Evolutionary conservation across 2,797 vertebrate species (phyloP).

Genomic region (Leuciscus waleckii): DNA sequence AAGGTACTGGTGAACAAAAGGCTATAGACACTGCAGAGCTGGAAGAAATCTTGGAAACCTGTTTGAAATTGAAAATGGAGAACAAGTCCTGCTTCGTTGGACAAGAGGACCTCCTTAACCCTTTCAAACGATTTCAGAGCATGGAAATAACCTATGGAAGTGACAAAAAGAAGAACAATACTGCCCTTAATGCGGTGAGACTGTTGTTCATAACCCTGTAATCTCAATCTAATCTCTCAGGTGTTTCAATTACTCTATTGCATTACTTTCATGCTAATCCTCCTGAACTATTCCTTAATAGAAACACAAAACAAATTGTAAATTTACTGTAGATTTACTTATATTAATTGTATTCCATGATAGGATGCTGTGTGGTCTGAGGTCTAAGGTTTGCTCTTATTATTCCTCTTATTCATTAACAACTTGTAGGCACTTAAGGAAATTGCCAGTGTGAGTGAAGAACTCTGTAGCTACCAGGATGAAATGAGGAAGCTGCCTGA

Average conservation of each 20-base stretch:
- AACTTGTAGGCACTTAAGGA: slow-evolving; percentile 90
- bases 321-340: not conserved
- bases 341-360: too few species aligned
- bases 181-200: slow-evolving; percentile 92
- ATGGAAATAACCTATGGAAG: slow-evolving; percentile 70
- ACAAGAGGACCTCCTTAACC: slow-evolving; percentile 56
- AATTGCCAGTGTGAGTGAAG: slow-evolving; percentile 96
- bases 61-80: slow-evolving; percentile 52
- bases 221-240: not conserved
- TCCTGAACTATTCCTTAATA: not conserved
- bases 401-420: not conserved
- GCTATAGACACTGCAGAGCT: slow-evolving; percentile 65
- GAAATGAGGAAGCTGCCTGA: slow-evolving; percentile 86
- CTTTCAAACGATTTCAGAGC: slow-evolving; percentile 63
- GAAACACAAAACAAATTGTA: not conserved
- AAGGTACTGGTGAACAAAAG: slow-evolving; percentile 59
- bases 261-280: not conserved
- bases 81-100: slow-evolving; percentile 54
- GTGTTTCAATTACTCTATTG: not conserved
- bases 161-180: slow-evolving; percentile 81
- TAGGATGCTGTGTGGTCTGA: not conserved
- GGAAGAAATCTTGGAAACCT: slow-evolving; percentile 68
- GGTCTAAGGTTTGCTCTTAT: not conserved
- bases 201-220: not conserved
- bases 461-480: slow-evolving; percentile 96